A percentile compares a stretch with the other conserved stretches of the same genome.
These are phyloP conservation scores for Taeniopygia guttata DNA, from an alignment of 2,797 vertebrate species.

Conservation along the genomic window DNA sequence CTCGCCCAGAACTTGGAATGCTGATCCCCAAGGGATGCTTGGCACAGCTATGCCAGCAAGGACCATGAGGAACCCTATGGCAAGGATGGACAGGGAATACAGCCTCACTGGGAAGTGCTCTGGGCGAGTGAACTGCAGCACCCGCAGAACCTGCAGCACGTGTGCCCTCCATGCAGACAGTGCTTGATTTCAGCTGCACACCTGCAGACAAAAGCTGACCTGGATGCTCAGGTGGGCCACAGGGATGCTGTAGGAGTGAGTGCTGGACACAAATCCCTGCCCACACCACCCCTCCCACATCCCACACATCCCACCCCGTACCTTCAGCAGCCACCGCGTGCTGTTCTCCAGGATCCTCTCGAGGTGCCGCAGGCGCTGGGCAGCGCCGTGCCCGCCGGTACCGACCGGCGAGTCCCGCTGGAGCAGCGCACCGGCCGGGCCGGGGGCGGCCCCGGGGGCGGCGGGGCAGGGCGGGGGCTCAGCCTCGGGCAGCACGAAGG, in stretches of 20 bases:
- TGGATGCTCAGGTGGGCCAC: not conserved
- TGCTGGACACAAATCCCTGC: not conserved
- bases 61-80: fast-evolving
- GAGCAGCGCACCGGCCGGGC: conserved; percentile 66
- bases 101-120: not conserved
- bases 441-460: not conserved
- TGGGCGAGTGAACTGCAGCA: not conserved
- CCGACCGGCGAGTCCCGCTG: conserved; percentile 76
- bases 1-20: fast-evolving
- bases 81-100: not conserved
- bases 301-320: not conserved
- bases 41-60: not conserved
- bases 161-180: not conserved
- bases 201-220: not conserved
- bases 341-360: conserved; percentile 88
- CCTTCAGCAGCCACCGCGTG: conserved; percentile 87
- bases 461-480: conserved; percentile 61
- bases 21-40: not conserved
- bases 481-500: conserved; percentile 85
- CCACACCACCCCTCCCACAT: fast-evolving
- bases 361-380: conserved; percentile 81
- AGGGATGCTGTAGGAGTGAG: fast-evolving
- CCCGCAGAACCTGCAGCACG: fast-evolving
- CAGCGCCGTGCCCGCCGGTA: conserved; percentile 37
- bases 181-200: not conserved